Evolutionary conservation across 2,797 vertebrate genomes (phyloP).

Genomic region (Eremophila alpestris): DNA sequence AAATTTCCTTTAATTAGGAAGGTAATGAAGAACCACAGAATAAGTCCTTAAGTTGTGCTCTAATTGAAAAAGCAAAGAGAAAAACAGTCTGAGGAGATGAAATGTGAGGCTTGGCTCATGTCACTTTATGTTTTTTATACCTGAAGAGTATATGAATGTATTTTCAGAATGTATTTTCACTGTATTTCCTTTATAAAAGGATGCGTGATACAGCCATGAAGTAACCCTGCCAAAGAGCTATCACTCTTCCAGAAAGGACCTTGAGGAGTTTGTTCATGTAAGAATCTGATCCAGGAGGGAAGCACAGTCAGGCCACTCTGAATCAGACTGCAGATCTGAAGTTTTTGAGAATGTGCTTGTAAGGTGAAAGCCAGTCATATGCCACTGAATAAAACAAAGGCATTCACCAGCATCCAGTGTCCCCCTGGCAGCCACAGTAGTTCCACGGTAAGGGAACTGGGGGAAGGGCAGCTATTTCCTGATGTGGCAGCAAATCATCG

Average conservation of each 20-base stretch:
- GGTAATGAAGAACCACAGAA: background rate
- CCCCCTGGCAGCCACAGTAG: background rate
- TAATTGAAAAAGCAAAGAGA: background rate
- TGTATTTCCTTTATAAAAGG: background rate
- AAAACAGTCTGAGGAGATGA: background rate
- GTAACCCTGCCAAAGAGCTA: background rate
- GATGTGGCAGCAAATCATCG: background rate
- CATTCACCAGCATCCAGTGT: background rate
- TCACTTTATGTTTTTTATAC: background rate
- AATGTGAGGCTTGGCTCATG: background rate
- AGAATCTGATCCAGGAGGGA: background rate
- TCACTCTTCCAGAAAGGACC: background rate
- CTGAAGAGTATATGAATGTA: background rate
- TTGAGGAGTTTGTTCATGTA: background rate
- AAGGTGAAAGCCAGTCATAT: background rate
- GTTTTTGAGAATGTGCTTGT: background rate
- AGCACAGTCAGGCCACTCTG: background rate
- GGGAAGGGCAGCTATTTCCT: background rate
- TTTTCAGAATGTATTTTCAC: background rate
- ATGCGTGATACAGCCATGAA: background rate
- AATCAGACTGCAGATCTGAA: background rate
- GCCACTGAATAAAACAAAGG: background rate
- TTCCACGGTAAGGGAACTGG: background rate
- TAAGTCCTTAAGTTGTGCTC: background rate
- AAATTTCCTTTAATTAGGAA: background rate